These are phyloP conservation scores for Dipodomys stephensi DNA, from an alignment of 2,113 vertebrate genomes.

Conservation along the genomic window DNA sequence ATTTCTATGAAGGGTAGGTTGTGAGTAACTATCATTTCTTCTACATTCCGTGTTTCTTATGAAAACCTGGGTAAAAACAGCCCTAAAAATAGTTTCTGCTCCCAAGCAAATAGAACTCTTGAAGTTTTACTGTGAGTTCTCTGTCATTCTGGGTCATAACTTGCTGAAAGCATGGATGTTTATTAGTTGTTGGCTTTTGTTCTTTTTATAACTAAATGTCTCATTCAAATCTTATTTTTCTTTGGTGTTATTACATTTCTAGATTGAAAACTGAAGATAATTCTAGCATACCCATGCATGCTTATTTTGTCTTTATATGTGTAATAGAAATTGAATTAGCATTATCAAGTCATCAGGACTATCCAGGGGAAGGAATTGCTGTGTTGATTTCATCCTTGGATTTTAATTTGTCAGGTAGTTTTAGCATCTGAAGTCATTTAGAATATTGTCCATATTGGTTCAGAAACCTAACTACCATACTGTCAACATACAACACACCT, in stretches of 20 bases:
- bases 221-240: conserved; percentile 1
- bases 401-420: conserved; percentile 51
- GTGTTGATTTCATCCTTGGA: neutral
- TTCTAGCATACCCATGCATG: neutral
- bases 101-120: neutral
- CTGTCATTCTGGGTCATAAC: neutral
- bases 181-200: neutral
- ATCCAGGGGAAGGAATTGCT: conserved; percentile 3
- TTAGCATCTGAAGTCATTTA: neutral
- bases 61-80: neutral
- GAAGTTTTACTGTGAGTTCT: neutral
- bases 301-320: conserved; percentile 12
- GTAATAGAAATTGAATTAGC: conserved; percentile 23
- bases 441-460: neutral
- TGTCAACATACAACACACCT: conserved; percentile 29
- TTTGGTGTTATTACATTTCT: conserved; percentile 19
- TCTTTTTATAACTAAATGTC: conserved; percentile 14
- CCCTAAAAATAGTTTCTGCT: conserved; percentile 19
- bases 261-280: neutral
- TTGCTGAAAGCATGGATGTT: neutral
- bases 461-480: neutral
- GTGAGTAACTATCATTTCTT: conserved; percentile 8
- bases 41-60: neutral
- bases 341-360: conserved; percentile 31
- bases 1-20: neutral